Conservation (phyloP, 92 coral and sea anemone species). For the Hydrozoanthus gracilis region DNA sequence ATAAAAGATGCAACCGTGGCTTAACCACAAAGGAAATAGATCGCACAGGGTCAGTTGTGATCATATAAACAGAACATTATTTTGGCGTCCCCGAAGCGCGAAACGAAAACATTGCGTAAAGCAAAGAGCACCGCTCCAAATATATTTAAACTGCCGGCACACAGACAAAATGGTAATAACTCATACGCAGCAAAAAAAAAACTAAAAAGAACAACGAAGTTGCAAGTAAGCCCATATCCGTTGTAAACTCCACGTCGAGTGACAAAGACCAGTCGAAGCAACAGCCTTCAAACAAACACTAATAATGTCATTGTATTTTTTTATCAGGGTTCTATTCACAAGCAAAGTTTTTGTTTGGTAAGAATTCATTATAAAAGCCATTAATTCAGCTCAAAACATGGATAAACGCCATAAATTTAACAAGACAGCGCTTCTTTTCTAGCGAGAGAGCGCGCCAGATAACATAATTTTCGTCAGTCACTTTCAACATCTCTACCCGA, state of each 20-base stretch:
- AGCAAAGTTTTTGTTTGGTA: neutral
- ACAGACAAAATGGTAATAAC: no score
- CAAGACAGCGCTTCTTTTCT: neutral
- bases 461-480: neutral
- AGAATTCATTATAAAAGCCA: neutral
- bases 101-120: slow-evolving; percentile 21
- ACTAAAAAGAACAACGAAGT: no score
- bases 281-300: neutral
- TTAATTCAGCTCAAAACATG: neutral
- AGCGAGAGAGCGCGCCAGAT: neutral
- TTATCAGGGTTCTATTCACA: neutral
- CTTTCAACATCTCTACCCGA: neutral
- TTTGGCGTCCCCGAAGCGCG: neutral
- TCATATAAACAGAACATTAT: slow-evolving; percentile 23
- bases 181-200: no score
- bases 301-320: no score
- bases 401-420: neutral
- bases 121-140: neutral
- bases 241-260: neutral
- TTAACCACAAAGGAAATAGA: slow-evolving; percentile 42
- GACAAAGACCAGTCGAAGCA: neutral
- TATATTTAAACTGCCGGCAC: no score
- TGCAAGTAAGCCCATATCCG: no score
- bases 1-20: neutral
- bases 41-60: slow-evolving; percentile 8